Evolutionary conservation across 2,797 vertebrate species (phyloP).

Genomic region (Tympanoctomys barrerae): DNA sequence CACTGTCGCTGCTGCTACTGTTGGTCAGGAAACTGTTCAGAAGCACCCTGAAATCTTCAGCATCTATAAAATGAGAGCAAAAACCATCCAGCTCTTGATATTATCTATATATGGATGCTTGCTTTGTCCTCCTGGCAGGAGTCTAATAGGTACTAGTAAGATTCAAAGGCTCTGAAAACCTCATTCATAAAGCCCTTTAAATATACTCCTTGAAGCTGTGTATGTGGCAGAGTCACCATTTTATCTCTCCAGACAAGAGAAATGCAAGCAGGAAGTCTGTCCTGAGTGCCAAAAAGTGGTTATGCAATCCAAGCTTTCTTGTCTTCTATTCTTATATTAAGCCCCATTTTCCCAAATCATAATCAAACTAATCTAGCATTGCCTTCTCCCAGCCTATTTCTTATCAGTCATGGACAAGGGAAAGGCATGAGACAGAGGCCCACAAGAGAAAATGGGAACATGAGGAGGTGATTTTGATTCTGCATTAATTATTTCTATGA

Average conservation of each 20-base stretch:
- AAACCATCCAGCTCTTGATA: not conserved
- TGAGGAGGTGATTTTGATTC: not conserved
- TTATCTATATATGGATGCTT: not conserved
- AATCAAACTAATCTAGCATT: not conserved
- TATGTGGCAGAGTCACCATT: not conserved
- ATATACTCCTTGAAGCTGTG: not conserved
- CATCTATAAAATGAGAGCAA: not conserved
- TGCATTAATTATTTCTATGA: not conserved
- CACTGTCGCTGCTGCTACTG: not conserved
- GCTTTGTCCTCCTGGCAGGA: constrained; percentile 21
- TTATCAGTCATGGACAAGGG: not conserved
- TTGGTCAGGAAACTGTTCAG: not conserved
- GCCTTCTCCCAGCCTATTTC: not conserved
- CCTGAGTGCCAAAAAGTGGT: not conserved
- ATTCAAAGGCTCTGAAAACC: constrained; percentile 14
- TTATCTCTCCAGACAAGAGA: not conserved
- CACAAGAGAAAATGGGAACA: not conserved
- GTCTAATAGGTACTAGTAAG: not conserved
- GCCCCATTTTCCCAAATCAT: not conserved
- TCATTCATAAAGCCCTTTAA: constrained; percentile 48
- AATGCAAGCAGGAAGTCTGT: not conserved
- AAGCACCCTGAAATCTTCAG: not conserved
- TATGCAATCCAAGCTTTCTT: constrained; percentile 10
- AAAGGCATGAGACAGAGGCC: not conserved
- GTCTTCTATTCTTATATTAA: not conserved